A percentile compares a stretch with the other conserved stretches of the same genome.
Conservation (phyloP, 2,888 invertebrate genomes). For the Dexiosoma caninum region DNA sequence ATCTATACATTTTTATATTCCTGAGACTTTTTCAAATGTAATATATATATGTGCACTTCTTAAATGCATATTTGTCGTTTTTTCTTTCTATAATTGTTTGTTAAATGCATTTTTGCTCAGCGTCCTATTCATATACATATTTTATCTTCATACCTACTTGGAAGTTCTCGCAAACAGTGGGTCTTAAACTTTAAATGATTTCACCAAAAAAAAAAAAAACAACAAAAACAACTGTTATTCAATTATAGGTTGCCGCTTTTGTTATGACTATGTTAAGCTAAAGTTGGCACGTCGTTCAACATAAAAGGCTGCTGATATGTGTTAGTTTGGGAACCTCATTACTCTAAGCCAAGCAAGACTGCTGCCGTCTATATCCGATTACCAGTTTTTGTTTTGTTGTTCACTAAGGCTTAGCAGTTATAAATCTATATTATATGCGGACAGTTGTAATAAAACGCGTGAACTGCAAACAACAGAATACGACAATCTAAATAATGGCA, state of each 20-base stretch:
- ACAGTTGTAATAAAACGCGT: slow-evolving; percentile 60
- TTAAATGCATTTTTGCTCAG: slow-evolving; percentile 48
- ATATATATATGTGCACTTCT: slow-evolving; percentile 13
- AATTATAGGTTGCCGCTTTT: no score
- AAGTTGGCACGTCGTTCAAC: no score
- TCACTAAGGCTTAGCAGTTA: slow-evolving; percentile 43
- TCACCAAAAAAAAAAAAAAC: neutral
- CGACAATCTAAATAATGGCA: slow-evolving; percentile 32
- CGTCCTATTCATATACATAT: slow-evolving; percentile 11
- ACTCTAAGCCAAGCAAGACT: slow-evolving; percentile 31
- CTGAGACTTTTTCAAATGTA: neutral
- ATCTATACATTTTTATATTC: slow-evolving; percentile 9
- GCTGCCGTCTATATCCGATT: slow-evolving; percentile 35
- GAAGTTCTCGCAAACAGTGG: slow-evolving; percentile 37
- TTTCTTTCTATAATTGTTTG: slow-evolving; percentile 3
- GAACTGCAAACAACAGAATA: slow-evolving; percentile 51
- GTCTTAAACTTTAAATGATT: slow-evolving; percentile 4
- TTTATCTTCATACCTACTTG: neutral
- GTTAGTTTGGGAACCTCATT: slow-evolving; percentile 28
- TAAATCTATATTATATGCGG: slow-evolving; percentile 50
- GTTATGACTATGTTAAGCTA: no score
- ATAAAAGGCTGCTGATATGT: no score
- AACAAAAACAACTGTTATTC: no score
- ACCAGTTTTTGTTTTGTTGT: slow-evolving; percentile 39
- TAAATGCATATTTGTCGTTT: slow-evolving; percentile 13